Conservation (phyloP, 2,797 vertebrate species). For the Decapterus maruadsi region DNA sequence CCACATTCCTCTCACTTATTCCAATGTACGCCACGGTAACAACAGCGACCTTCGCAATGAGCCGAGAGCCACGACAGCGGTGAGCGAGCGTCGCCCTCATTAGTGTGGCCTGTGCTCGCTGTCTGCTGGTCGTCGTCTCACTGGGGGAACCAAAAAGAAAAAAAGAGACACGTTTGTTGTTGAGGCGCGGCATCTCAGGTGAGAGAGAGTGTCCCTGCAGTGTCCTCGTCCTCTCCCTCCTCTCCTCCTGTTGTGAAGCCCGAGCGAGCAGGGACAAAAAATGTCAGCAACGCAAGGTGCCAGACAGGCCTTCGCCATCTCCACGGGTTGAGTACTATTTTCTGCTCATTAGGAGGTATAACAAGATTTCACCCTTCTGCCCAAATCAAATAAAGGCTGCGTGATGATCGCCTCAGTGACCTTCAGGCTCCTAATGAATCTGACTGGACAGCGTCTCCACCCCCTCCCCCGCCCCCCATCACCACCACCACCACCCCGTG, state of each 20-base stretch:
- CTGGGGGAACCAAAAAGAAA: constrained; percentile 23
- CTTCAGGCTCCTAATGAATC: constrained; percentile 60
- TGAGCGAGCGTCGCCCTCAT: constrained; percentile 53
- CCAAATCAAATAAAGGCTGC: constrained; percentile 61
- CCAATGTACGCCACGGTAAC: constrained; percentile 19
- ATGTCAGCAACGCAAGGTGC: constrained; percentile 59
- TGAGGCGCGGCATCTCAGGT: constrained; percentile 4
- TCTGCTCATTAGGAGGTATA: constrained; percentile 74
- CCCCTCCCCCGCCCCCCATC: neutral
- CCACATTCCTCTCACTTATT: constrained; percentile 24
- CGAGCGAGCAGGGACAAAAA: constrained; percentile 29
- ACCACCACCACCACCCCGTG: neutral
- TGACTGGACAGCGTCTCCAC: constrained; percentile 35
- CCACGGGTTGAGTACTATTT: constrained; percentile 35
- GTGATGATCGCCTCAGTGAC: constrained; percentile 63
- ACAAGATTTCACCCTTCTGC: constrained; percentile 69
- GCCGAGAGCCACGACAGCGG: constrained; percentile 1
- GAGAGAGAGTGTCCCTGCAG: constrained; percentile 5
- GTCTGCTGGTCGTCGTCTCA: constrained; percentile 19
- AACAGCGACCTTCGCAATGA: constrained; percentile 38
- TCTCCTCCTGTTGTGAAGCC: constrained; percentile 32
- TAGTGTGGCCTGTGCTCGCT: constrained; percentile 41
- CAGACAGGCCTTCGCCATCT: constrained; percentile 51
- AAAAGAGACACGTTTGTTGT: constrained; percentile 15
- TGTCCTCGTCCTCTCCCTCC: constrained; percentile 31